Evolutionary conservation across 2,888 invertebrate genomes (phyloP).

Genomic region (Cerceris ruficornis): DNA sequence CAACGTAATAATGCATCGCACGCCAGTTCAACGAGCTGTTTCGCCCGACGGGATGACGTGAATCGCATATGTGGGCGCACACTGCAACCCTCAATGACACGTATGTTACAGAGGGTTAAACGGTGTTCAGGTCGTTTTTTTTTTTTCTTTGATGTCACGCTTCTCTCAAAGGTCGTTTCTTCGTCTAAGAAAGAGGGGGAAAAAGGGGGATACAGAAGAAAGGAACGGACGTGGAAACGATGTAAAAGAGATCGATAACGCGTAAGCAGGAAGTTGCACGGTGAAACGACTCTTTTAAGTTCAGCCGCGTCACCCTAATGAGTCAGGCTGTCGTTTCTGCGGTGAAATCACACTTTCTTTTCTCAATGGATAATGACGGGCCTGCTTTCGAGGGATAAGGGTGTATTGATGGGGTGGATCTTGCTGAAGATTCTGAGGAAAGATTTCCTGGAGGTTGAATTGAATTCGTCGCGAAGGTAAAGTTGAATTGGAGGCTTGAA

Average conservation of each 20-base stretch:
- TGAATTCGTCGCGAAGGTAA: neutral
- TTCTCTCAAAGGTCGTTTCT: conserved; percentile 33
- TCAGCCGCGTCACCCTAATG: neutral
- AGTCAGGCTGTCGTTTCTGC: neutral
- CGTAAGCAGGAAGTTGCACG: conserved; percentile 31
- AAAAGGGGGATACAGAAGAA: conserved; percentile 10
- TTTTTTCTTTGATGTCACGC: conserved; percentile 23
- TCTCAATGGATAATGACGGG: neutral
- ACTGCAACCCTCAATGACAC: neutral
- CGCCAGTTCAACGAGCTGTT: neutral
- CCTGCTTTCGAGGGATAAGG: neutral
- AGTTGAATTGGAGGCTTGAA: neutral
- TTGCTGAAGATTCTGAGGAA: neutral
- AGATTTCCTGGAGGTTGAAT: neutral
- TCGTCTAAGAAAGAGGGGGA: conserved; percentile 24
- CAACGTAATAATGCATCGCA: neutral
- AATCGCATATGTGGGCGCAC: neutral
- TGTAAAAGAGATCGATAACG: conserved; percentile 33
- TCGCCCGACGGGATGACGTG: neutral
- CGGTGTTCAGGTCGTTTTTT: conserved; percentile 12
- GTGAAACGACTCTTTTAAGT: conserved; percentile 5
- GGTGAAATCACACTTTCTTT: neutral
- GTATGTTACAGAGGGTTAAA: conserved; percentile 25
- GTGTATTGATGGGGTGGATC: neutral
- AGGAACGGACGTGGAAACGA: conserved; percentile 14